Percentiles rank a stretch among this genome's conserved stretches.
Conservation (phyloP, 1,140 invertebrate species). For the Brachystomella parvula region DNA sequence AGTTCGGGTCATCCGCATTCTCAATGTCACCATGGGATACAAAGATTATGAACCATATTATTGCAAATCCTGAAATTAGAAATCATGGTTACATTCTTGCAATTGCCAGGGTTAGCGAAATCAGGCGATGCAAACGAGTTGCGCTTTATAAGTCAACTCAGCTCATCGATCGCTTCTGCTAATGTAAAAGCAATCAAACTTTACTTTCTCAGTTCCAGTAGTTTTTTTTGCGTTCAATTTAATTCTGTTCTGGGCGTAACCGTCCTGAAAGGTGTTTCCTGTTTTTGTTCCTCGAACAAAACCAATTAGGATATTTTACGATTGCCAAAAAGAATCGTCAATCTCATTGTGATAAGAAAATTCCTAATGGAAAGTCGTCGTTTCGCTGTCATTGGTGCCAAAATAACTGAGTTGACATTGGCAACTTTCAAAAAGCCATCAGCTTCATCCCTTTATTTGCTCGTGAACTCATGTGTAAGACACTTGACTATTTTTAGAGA, state of each 20-base stretch:
- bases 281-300: too few relatives aligned
- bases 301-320: too few relatives aligned
- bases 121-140: background rate
- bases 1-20: constrained; percentile 33
- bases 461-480: too few relatives aligned
- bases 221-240: too few relatives aligned
- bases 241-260: too few relatives aligned
- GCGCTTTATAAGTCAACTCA: too few relatives aligned
- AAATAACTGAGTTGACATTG: background rate
- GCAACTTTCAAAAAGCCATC: background rate
- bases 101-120: background rate
- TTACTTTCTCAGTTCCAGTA: too few relatives aligned
- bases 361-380: background rate
- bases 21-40: constrained; percentile 49
- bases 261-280: too few relatives aligned
- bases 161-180: too few relatives aligned
- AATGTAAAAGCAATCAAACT: too few relatives aligned
- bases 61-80: constrained; percentile 40
- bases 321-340: too few relatives aligned
- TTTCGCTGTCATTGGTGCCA: background rate
- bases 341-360: background rate
- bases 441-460: background rate
- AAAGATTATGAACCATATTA: constrained; percentile 48
- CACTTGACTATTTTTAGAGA: too few relatives aligned
- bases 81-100: background rate